Conservation (phyloP, 2,113 vertebrate genomes). For the Strigops habroptila region DNA sequence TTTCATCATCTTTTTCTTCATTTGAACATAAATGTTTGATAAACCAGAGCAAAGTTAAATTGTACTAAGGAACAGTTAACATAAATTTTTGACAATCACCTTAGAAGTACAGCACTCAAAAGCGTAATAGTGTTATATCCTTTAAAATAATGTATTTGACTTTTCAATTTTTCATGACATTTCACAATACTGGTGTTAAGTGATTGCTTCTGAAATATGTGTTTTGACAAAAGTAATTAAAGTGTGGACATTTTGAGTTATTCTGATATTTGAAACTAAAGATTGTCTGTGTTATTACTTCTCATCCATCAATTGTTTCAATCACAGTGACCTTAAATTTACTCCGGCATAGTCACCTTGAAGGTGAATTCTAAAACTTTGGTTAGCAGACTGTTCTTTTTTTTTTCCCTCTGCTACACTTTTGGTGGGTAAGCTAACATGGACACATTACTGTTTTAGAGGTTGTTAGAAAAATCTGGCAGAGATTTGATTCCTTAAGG, state of each 20-base stretch:
- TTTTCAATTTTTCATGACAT: conserved; percentile 66
- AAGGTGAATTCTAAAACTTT: conserved; percentile 41
- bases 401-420: neutral
- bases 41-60: conserved; percentile 1
- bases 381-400: neutral
- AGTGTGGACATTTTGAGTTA: conserved; percentile 64
- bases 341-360: conserved; percentile 26
- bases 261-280: conserved; percentile 62
- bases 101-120: neutral
- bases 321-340: conserved; percentile 64
- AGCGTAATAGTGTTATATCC: conserved; percentile 31
- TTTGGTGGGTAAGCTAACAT: neutral
- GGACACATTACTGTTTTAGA: neutral
- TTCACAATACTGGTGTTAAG: conserved; percentile 45
- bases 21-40: conserved; percentile 51
- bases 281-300: conserved; percentile 4
- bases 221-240: conserved; percentile 70
- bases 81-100: conserved; percentile 58
- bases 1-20: neutral
- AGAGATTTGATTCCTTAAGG: neutral
- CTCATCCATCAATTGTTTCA: conserved; percentile 53
- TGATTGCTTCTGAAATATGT: conserved; percentile 51
- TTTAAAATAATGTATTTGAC: conserved; percentile 1
- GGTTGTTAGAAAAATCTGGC: neutral
- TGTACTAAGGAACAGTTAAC: neutral